These are phyloP conservation scores for Pherbina coryleti DNA, from an alignment of 2,888 invertebrate genomes.

Conservation along the genomic window DNA sequence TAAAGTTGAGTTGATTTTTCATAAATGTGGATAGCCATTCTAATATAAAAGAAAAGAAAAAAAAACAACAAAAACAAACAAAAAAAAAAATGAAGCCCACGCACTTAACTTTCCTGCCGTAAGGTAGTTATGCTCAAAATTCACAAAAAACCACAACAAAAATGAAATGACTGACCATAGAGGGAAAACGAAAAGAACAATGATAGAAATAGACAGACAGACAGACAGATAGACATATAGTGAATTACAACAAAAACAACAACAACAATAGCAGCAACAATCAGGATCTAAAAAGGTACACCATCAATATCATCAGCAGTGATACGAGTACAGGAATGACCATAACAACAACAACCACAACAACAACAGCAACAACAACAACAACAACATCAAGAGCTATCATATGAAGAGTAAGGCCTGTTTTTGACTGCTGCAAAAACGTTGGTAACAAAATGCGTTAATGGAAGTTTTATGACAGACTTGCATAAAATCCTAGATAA, in stretches of 20 bases:
- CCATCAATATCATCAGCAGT: neutral
- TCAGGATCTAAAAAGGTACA: neutral
- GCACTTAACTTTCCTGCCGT: neutral
- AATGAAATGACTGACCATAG: neutral
- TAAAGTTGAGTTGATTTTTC: neutral
- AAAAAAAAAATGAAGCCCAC: neutral
- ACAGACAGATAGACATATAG: neutral
- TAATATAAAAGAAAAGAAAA: neutral
- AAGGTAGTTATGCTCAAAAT: neutral
- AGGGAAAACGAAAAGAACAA: neutral
- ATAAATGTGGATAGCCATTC: neutral
- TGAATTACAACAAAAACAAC: neutral
- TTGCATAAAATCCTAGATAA: conserved; percentile 36
- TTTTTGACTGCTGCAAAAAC: neutral
- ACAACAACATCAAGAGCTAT: neutral
- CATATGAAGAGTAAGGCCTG: neutral
- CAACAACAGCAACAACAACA: conserved; percentile 13
- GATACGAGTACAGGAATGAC: neutral
- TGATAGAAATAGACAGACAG: neutral
- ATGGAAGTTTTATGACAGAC: conserved; percentile 29
- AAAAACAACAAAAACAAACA: neutral
- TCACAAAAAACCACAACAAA: neutral
- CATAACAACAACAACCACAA: neutral
- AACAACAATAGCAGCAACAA: neutral
- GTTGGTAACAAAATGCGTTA: conserved; percentile 29